Base-by-base conservation (phyloP, 2,113 vertebrate species). In the Ia io region DNA sequence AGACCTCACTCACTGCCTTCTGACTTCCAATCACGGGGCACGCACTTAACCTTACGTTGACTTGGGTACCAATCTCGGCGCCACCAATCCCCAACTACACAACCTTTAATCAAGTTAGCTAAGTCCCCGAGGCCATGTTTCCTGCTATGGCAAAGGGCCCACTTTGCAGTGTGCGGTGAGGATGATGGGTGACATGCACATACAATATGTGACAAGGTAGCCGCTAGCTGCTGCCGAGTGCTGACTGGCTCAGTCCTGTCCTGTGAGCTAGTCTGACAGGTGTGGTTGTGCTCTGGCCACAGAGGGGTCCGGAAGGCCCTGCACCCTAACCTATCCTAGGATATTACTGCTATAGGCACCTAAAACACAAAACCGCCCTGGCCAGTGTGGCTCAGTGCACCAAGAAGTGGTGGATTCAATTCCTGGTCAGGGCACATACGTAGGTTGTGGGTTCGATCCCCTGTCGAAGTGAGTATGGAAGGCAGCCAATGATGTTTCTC, bases 121-220 rank as follows among this genome's bases (percentile, higher is more conserved):
- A 28, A 44, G 18, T 37, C n/a, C 47, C 37, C 63, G 49, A 42
- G 20, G 30, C 9, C 44, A 9, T 32, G 23, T 56, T 49, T 70
- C 22, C 69, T 79, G 35, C 37, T 11, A 22, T 3, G 32, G 63
- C n/a, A 56, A 8, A 51, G 8, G 18, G 12, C 40, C 37, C 65
- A 9, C 63, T 40, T 6, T 7, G 0, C 0, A 53, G 22, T 1
- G 16, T 40, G 3, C 0, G 0, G 32, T 2, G 42, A 88, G 65
- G 23, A 32, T 20, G 77, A 65, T n/a, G 1, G 40, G 56, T 28
- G 14, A 76, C 47, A 35, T 6, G 10, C n/a, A 32, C 78, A 25
- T 44, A n/a, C 18, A 42, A 67, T 47, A 35, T 32, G 8, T 11
- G 32, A 56, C 16, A 8, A 1, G 17, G 70, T 30, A 40, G 53